These are phyloP conservation scores for Bruchidius siliquastri DNA, from an alignment of 2,888 invertebrate species.

Conservation along the genomic window DNA sequence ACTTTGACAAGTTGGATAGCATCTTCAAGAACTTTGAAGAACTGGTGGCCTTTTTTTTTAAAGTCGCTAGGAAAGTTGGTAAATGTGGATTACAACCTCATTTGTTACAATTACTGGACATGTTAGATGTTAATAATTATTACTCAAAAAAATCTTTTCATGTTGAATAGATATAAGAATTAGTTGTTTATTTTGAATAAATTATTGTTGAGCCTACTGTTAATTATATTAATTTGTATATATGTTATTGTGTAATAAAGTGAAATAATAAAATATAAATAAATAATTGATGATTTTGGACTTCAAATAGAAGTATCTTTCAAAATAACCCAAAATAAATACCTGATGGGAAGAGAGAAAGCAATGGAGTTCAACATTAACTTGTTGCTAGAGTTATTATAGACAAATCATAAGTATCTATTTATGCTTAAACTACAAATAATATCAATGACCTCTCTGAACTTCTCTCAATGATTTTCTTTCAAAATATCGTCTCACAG, in stretches of 20 bases:
- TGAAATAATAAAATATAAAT: too few species aligned
- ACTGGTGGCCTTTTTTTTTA: constrained; percentile 60
- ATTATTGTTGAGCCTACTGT: too few species aligned
- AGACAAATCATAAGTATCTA: too few species aligned
- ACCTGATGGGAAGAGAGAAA: too few species aligned
- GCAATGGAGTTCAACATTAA: too few species aligned
- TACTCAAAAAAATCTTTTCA: constrained; percentile 34
- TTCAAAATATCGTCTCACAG: constrained; percentile 69
- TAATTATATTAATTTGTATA: too few species aligned
- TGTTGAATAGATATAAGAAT: background rate
- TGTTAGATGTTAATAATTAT: constrained; percentile 62
- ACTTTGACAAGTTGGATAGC: constrained; percentile 54
- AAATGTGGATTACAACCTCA: constrained; percentile 65
- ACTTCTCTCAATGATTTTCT: constrained; percentile 55
- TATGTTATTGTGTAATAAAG: too few species aligned
- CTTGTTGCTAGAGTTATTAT: too few species aligned
- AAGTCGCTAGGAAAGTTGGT: constrained; percentile 58
- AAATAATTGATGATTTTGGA: too few species aligned
- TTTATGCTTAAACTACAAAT: background rate
- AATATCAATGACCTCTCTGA: background rate
- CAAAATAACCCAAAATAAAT: too few species aligned
- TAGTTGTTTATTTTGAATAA: too few species aligned
- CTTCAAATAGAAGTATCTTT: too few species aligned
- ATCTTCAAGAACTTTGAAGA: constrained; percentile 51
- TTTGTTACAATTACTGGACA: constrained; percentile 59